Evolutionary conservation across 37 sponge, comb jelly and placozoan genomes (phyloP), one percentile per base, ranked within the genome.

Genomic region (Trichoplax adhaerens): DNA sequence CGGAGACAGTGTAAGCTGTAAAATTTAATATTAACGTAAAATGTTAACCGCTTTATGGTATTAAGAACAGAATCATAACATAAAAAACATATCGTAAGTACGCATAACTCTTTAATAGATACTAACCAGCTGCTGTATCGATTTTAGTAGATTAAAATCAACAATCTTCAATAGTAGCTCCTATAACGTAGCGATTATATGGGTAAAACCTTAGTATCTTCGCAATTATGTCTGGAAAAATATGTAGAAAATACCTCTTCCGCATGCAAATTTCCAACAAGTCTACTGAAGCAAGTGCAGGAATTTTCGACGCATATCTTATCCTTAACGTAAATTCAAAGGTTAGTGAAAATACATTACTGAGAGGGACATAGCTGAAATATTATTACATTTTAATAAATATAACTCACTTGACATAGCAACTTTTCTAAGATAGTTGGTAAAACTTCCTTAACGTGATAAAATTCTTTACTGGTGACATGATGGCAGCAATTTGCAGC

Each of bases 401-500:
- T 29, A 29, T 29, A 29, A 29, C 29, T 29, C 29, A 29, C 29
- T 29, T 29, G 29, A 29, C 29, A 29, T 29, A 29, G 29, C 29
- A 29, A 29, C 29, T 29, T 29, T 29, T 29, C 29, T 29, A 29
- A 29, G 29, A 29, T 29, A 29, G 29, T 29, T 29, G 29, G 29
- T 29, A 29, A 29, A 29, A 29, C 29, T 29, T 29, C 29, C 29
- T 29, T 29, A 29, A 29, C 29, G 29, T 29, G 29, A 29, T 29
- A 29, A 29, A 29, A 29, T 62, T 88, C 82, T 3, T 84, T 86
- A 52, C 75, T 83, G 50, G 78, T 70, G 54, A 92, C 84, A 2
- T 82, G 75, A 57, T 86, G 79, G 65, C 93, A 87, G 76, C 99
- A 92, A 70, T 89, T 88, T 46, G 99, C 93, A 57, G 89, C 85